Percentiles rank a stretch among this genome's conserved stretches.
These are phyloP conservation scores for Staurois parvus DNA, from an alignment of 2,797 vertebrate species.

Conservation along the genomic window DNA sequence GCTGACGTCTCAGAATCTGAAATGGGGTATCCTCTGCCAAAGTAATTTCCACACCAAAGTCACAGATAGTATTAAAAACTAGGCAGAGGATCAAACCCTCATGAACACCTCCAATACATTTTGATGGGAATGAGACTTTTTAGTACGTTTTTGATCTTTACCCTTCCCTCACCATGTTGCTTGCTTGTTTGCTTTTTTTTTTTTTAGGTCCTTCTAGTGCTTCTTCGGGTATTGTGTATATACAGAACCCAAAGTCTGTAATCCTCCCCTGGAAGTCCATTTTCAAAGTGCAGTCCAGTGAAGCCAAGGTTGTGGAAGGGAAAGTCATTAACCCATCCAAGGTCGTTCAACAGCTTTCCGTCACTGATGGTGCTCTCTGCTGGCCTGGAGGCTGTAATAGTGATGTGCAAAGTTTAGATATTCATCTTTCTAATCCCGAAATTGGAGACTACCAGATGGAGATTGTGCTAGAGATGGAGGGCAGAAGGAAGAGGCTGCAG, in stretches of 20 bases:
- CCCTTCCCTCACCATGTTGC: no score
- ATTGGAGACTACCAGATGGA: slow-evolving; percentile 16
- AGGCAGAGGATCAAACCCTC: no score
- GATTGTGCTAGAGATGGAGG: background rate
- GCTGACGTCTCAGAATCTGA: no score
- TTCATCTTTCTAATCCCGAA: slow-evolving; percentile 2
- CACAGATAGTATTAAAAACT: no score
- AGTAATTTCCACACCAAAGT: no score
- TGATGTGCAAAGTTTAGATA: background rate
- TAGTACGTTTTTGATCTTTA: no score
- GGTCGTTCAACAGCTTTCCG: background rate
- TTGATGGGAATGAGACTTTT: no score
- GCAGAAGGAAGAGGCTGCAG: background rate
- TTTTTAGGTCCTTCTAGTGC: background rate
- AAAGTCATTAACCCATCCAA: background rate
- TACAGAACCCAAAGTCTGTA: background rate
- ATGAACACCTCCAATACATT: no score
- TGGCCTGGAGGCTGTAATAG: background rate
- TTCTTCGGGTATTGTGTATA: background rate
- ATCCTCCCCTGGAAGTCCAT: slow-evolving; percentile 20
- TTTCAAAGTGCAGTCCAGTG: background rate
- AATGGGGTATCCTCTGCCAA: no score
- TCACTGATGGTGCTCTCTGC: fast-evolving
- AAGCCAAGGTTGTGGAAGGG: background rate
- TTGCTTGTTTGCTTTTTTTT: background rate